Evolutionary conservation across 2,888 invertebrate genomes (phyloP).

Genomic region (Chrysolina haemoptera): DNA sequence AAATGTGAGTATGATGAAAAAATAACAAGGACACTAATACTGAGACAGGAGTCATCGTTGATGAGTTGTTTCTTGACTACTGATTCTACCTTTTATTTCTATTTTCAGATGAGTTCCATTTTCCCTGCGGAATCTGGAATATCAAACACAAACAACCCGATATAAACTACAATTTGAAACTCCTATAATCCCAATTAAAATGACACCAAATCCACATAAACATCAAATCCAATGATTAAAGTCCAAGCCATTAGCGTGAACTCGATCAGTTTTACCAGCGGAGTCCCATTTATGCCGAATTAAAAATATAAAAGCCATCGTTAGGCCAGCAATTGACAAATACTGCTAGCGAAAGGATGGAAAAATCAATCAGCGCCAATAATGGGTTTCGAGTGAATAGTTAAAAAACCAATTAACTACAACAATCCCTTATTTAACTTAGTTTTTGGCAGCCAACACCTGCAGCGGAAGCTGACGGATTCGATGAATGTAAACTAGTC

Average conservation of each 20-base stretch:
- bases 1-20: too few relatives aligned
- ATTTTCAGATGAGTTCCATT: too few relatives aligned
- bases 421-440: slow-evolving; percentile 48
- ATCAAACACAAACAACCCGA: too few relatives aligned
- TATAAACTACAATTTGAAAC: not conserved
- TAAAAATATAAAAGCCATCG: slow-evolving; percentile 38
- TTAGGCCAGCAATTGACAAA: slow-evolving; percentile 37
- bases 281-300: slow-evolving; percentile 37
- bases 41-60: too few relatives aligned
- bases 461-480: slow-evolving; percentile 24
- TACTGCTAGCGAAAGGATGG: slow-evolving; percentile 31
- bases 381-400: slow-evolving; percentile 51
- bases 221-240: slow-evolving; percentile 18
- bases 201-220: slow-evolving; percentile 13
- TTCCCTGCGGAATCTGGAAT: too few relatives aligned
- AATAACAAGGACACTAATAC: too few relatives aligned
- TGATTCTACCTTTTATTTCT: too few relatives aligned
- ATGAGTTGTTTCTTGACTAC: too few relatives aligned
- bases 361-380: slow-evolving; percentile 54
- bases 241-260: slow-evolving; percentile 12
- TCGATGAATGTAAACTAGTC: not conserved
- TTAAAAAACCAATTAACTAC: slow-evolving; percentile 56
- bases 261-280: slow-evolving; percentile 34
- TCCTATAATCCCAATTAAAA: not conserved
- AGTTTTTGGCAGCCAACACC: slow-evolving; percentile 29